Evolutionary conservation across 2,888 invertebrate genomes (phyloP).

Genomic region (Mimachlamys varia): DNA sequence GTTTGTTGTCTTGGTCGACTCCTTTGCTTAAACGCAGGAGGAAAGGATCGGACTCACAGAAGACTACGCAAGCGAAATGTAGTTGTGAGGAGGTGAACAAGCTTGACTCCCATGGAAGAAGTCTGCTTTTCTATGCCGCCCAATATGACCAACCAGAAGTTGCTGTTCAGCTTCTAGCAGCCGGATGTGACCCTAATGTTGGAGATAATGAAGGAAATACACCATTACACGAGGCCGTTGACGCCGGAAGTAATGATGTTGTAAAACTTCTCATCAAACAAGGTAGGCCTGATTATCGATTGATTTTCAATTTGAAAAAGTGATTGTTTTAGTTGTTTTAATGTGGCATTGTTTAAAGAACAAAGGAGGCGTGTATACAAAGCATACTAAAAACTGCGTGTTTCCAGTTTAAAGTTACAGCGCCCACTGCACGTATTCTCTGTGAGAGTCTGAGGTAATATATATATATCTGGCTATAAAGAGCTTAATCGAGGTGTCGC

Average conservation of each 20-base stretch:
- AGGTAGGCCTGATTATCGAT: conserved; percentile 46
- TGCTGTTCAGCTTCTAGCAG: conserved; percentile 55
- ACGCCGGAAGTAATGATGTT: conserved; percentile 56
- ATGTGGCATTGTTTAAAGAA: no score
- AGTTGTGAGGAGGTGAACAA: conserved; percentile 57
- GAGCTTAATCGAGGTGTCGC: no score
- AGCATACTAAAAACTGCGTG: no score
- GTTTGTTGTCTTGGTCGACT: conserved; percentile 41
- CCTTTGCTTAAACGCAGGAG: conserved; percentile 43
- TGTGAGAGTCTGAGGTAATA: no score
- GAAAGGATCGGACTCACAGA: conserved; percentile 38
- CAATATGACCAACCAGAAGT: conserved; percentile 61
- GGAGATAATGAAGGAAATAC: conserved; percentile 56
- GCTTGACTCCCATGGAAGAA: conserved; percentile 57
- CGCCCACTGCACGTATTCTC: no score
- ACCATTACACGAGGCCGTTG: conserved; percentile 62
- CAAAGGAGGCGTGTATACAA: no score
- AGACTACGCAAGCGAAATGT: conserved; percentile 17
- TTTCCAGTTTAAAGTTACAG: no score
- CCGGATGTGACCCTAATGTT: conserved; percentile 58
- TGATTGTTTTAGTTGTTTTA: no score
- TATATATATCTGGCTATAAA: no score
- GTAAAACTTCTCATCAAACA: conserved; percentile 56
- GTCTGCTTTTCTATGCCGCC: conserved; percentile 61
- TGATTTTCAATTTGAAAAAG: no score